phyloP scores from a whole-genome alignment of 2,113 vertebrate species.

The Corythoichthys haematopterus region DNA sequence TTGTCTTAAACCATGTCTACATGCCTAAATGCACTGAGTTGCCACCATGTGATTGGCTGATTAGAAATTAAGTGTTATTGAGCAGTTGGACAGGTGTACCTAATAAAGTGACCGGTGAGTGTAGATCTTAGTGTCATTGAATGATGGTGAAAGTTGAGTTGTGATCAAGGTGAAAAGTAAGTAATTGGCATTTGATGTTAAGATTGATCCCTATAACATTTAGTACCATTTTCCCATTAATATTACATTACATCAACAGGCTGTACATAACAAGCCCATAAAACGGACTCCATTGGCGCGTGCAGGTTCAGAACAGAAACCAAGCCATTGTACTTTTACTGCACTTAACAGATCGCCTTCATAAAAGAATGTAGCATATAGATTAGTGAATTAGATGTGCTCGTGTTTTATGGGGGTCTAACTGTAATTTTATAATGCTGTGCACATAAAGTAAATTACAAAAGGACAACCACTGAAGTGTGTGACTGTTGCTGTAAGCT shows the following conservation, averaged over 20 bases:
- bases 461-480: background rate
- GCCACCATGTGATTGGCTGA: no score
- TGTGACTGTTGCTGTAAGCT: background rate
- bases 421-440: conserved; percentile 4
- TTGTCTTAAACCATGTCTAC: no score
- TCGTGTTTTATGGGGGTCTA: background rate
- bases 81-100: no score
- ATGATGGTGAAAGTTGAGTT: no score
- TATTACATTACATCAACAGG: background rate
- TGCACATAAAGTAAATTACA: conserved; percentile 3
- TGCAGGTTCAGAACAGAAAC: background rate
- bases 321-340: conserved; percentile 1
- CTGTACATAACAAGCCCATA: background rate
- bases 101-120: no score
- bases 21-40: no score
- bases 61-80: no score
- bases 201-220: background rate
- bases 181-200: background rate
- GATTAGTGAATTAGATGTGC: background rate
- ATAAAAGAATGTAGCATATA: conserved; percentile 5
- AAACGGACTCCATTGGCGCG: background rate
- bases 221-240: background rate
- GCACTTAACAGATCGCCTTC: background rate
- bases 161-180: background rate
- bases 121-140: no score